Conservation (phyloP, 2,888 invertebrate species). For the Petrolisthes manimaculis region DNA sequence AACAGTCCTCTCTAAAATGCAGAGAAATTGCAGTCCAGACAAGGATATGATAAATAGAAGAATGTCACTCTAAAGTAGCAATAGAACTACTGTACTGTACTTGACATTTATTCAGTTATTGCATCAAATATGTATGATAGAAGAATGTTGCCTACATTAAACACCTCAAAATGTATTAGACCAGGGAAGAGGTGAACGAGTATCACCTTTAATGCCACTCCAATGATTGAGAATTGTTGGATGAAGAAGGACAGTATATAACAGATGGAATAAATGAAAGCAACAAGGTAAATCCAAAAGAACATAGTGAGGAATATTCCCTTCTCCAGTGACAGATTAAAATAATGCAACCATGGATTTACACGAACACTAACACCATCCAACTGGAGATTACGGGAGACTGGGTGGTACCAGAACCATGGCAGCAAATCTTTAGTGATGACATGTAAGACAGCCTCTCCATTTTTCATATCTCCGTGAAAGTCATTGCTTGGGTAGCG, state of each 20-base stretch:
- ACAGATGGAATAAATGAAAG: background rate
- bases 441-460: too few relatives aligned
- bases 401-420: too few relatives aligned
- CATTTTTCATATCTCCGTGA: too few relatives aligned
- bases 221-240: background rate
- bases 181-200: background rate
- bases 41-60: too few relatives aligned
- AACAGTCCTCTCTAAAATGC: background rate
- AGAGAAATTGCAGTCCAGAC: background rate
- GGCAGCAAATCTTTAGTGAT: too few relatives aligned
- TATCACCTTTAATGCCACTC: background rate
- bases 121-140: constrained; percentile 1
- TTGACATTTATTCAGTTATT: background rate
- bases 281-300: background rate
- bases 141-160: background rate
- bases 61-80: background rate
- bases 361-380: too few relatives aligned
- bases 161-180: background rate
- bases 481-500: too few relatives aligned
- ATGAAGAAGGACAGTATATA: background rate
- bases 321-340: background rate
- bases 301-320: background rate
- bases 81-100: background rate
- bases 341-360: too few relatives aligned
- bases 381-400: too few relatives aligned